Base-by-base conservation (phyloP, 30 jellyfish, hydroid and myxozoan species). In the Sanderia malayensis region DNA sequence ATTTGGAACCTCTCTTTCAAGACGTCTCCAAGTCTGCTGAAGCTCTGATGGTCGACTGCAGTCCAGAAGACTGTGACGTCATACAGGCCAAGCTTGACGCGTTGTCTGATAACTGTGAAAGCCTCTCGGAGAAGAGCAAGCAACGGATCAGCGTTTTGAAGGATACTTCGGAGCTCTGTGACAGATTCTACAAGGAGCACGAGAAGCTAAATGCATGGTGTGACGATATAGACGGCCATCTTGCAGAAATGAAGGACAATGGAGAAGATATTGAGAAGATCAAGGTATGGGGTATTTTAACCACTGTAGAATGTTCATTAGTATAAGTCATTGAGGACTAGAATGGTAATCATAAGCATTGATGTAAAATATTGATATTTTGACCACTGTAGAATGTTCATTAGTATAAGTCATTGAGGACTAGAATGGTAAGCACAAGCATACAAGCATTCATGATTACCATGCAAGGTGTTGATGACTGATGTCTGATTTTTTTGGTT, bases 31-130 rank as follows among this genome's bases (percentile, higher is more conserved):
- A 33, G 1, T 83, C 87, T 61, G 81, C 76, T 37, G 72, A 74
- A 37, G 84, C 76, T 15, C 76, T 87, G 74, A 70, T 61, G 75
- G 77, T 79, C 2, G 72, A 57, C 28, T 87, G 96, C 70, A 60
- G 85, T 0, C 75, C 88, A 10, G 96, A 87, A 13, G 95, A 87
- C 25, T 71, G 70, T 10, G 85, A 60, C 17, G 60, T 74, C 65
- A 29, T 80, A 27, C 71, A 80, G 19, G 80, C 46, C 8, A 87
- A 80, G 65, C 46, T 74, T 31, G 88, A 63, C 29, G 32, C 67
- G 31, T 52, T 87, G 57, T 49, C 61, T 15, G 46, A 87, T 8
- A 66, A 73, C 27, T 21, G 28, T 46, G 72, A 58, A 20, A 28
- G 31, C 9, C 46, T 87, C 58, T 46, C 49, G 3, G 92, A 72